Conservation (phyloP, 2,797 vertebrate species). For the Sebastes alutus region DNA sequence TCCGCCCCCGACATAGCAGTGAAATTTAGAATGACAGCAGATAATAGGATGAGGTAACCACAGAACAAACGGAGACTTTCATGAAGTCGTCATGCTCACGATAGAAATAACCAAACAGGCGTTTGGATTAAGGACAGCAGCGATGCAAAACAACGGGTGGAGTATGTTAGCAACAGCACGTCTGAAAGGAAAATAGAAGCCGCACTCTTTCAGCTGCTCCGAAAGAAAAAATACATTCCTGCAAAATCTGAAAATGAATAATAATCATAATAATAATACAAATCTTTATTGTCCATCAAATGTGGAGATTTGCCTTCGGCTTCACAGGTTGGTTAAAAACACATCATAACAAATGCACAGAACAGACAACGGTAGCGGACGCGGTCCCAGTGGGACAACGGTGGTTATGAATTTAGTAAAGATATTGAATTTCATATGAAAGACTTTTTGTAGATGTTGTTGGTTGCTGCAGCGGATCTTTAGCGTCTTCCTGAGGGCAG, state of each 20-base stretch:
- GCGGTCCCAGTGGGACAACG: too few species aligned
- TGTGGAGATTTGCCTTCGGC: too few species aligned
- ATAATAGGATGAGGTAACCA: too few species aligned
- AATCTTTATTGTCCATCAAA: not conserved
- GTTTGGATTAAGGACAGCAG: not conserved
- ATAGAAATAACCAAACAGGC: slow-evolving; percentile 22
- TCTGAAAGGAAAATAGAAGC: not conserved
- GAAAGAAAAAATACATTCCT: not conserved
- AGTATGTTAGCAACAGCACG: not conserved
- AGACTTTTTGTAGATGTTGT: too few species aligned
- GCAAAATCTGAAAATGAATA: not conserved
- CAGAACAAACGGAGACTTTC: not conserved
- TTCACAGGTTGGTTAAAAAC: too few species aligned
- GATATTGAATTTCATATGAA: too few species aligned
- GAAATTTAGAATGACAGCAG: not conserved
- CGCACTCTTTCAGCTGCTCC: not conserved
- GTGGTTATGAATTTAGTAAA: too few species aligned
- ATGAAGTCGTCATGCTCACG: not conserved
- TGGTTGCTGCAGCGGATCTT: too few species aligned
- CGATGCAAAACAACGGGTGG: slow-evolving; percentile 9
- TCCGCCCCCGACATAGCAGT: not conserved
- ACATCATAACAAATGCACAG: too few species aligned
- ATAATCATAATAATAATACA: too few species aligned
- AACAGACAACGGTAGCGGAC: too few species aligned
- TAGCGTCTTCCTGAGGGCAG: too few species aligned